Evolutionary conservation across 64 coral and sea anemone genomes (phyloP), one percentile per base, ranked within the genome.

Genomic region (Catalaphyllia jardinei): DNA sequence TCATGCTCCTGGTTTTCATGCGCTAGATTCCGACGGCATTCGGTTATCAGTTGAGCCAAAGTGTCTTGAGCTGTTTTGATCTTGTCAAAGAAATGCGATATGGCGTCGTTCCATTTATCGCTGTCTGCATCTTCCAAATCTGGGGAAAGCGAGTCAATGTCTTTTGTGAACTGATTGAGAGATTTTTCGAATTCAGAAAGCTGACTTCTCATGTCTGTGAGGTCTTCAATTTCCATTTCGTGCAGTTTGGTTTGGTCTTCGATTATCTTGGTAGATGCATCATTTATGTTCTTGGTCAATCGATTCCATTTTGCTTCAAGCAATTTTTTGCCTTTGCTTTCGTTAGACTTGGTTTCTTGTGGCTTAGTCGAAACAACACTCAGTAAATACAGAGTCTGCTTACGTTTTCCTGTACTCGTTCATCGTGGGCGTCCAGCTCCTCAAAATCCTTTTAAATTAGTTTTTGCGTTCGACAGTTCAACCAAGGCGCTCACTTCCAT

Each of bases 151-250:
- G 62, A 65, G 83, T 67, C 49, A 28, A 86, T 51, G 1, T 72
- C 67, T 50, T 24, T 50, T 49, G 67, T 71, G 61, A 42, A 86
- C 19, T 16, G 62, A 42, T 87, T n/a, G 10, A 57, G 14, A 71
- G 69, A 0, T n/a, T 78, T 88, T 4, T 78, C 75, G n/a, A 62
- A 64, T 35, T 78, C 57, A 64, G 59, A 63, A 46, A 88, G 57
- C 57, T 88, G 73, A 62, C 61, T 74, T 50, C 75, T 76, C 13
- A 27, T 76, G 11, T 42, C 61, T 12, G 55, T 55, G 0, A 88
- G 52, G 4, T 88, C 73, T 62, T 88, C 86, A 24, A 88, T 62
- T 64, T 78, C 86, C 29, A 35, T 76, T 76, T 88, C 73, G 29
- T 77, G 74, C 0, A 61, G 73, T 10, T 74, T 38, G 16, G 2